A percentile compares a stretch with the other conserved stretches of the same genome.
These are phyloP conservation scores for Anoplolepis gracilipes DNA, from an alignment of 1,140 invertebrate genomes.

Conservation along the genomic window DNA sequence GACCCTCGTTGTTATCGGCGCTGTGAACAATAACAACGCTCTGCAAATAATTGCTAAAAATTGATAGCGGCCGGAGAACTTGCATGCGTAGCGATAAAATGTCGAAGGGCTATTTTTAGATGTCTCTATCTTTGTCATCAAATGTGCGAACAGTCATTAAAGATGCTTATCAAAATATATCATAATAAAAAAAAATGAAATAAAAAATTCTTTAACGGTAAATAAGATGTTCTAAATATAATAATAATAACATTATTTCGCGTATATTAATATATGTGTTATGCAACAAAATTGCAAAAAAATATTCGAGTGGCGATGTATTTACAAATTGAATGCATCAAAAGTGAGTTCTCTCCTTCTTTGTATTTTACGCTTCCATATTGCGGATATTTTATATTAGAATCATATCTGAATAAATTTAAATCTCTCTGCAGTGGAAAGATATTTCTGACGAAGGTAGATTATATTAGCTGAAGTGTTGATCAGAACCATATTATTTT, in stretches of 20 bases:
- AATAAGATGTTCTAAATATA: not conserved
- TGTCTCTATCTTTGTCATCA: not conserved
- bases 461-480: not conserved
- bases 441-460: not conserved
- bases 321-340: not conserved
- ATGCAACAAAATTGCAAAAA: not conserved
- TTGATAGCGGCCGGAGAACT: conserved; percentile 16
- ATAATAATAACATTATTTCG: not conserved
- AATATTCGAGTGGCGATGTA: not conserved
- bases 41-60: conserved; percentile 59
- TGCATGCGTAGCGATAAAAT: conserved; percentile 20
- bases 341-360: not conserved
- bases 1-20: conserved; percentile 34
- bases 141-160: not conserved
- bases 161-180: too few species aligned
- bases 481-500: not conserved
- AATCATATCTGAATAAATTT: not conserved
- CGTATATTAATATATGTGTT: not conserved
- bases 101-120: not conserved
- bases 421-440: not conserved
- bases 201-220: not conserved
- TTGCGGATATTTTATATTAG: not conserved
- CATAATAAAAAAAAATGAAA: not conserved
- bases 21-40: conserved; percentile 47
- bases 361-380: not conserved